Evolutionary conservation across 1,140 invertebrate species (phyloP).

Genomic region (Drosophila funebris): DNA sequence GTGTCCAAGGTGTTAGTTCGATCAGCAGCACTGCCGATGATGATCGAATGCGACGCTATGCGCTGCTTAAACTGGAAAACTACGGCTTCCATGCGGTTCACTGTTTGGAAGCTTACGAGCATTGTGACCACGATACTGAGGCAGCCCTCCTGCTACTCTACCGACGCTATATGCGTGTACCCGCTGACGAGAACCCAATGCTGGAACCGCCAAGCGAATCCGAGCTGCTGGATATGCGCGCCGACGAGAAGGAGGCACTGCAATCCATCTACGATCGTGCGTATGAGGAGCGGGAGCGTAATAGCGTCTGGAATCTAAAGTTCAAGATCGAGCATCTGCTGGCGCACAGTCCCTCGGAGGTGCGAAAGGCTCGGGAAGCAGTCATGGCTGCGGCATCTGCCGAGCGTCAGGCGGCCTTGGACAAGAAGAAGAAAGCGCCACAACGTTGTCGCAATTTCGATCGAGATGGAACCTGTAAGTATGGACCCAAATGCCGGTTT

Average conservation of each 20-base stretch:
- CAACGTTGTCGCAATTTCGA: constrained; percentile 88
- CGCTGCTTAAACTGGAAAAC: constrained; percentile 88
- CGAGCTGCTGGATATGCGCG: constrained; percentile 87
- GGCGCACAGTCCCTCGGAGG: constrained; percentile 85
- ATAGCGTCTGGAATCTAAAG: constrained; percentile 88
- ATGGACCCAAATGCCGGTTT: constrained; percentile 89
- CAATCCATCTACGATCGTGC: constrained; percentile 89
- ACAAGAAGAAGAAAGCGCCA: constrained; percentile 84
- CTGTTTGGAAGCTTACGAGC: constrained; percentile 88
- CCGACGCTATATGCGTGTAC: constrained; percentile 86
- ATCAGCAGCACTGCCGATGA: constrained; percentile 34
- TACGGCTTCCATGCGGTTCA: constrained; percentile 90
- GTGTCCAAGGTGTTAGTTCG: constrained; percentile 87
- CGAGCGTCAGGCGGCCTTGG: constrained; percentile 45
- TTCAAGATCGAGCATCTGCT: constrained; percentile 88
- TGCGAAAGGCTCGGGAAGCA: constrained; percentile 84
- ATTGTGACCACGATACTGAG: constrained; percentile 87
- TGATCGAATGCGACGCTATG: constrained; percentile 87
- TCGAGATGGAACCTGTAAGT: constrained; percentile 87
- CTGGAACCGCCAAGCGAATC: constrained; percentile 62
- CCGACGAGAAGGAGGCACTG: constrained; percentile 89
- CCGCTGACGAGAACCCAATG: constrained; percentile 46
- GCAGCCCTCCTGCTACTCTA: constrained; percentile 88
- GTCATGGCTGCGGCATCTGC: constrained; percentile 58
- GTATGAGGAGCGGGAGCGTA: constrained; percentile 87